These are phyloP conservation scores for Scyliorhinus canicula DNA, from an alignment of 2,797 vertebrate genomes.

Conservation along the genomic window DNA sequence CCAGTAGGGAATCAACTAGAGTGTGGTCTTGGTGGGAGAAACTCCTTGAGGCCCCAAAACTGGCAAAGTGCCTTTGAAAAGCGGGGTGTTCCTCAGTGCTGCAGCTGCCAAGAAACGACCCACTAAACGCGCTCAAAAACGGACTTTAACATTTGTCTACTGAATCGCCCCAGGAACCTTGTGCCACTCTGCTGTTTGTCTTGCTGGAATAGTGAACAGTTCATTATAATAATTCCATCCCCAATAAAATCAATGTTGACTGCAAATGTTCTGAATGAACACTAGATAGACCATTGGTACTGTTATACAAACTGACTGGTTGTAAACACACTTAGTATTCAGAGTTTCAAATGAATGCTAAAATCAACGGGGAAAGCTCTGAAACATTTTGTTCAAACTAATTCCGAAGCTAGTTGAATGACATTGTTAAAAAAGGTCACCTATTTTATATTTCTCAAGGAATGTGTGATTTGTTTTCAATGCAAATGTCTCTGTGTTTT, in stretches of 20 bases:
- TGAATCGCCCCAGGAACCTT: too few relatives aligned
- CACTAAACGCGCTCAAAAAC: too few relatives aligned
- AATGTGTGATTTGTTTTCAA: neutral
- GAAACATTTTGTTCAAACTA: neutral
- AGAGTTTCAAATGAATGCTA: neutral
- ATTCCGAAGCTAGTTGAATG: neutral
- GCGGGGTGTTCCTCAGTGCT: too few relatives aligned
- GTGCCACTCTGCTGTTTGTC: neutral
- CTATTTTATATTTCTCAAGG: neutral
- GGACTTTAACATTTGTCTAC: too few relatives aligned
- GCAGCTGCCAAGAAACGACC: too few relatives aligned
- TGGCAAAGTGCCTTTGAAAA: too few relatives aligned
- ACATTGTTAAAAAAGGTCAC: neutral
- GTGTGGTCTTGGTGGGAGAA: too few relatives aligned
- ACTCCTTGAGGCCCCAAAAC: too few relatives aligned
- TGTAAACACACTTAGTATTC: neutral
- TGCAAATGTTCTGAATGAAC: neutral
- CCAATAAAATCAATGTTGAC: neutral
- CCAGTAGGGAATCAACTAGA: too few relatives aligned
- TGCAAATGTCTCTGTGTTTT: neutral
- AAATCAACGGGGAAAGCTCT: neutral
- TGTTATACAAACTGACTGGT: neutral
- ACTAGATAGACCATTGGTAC: neutral
- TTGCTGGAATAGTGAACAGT: neutral
- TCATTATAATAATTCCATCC: neutral